phyloP scores from a whole-genome alignment of 2,888 invertebrate species.

The Pomacea canaliculata region DNA sequence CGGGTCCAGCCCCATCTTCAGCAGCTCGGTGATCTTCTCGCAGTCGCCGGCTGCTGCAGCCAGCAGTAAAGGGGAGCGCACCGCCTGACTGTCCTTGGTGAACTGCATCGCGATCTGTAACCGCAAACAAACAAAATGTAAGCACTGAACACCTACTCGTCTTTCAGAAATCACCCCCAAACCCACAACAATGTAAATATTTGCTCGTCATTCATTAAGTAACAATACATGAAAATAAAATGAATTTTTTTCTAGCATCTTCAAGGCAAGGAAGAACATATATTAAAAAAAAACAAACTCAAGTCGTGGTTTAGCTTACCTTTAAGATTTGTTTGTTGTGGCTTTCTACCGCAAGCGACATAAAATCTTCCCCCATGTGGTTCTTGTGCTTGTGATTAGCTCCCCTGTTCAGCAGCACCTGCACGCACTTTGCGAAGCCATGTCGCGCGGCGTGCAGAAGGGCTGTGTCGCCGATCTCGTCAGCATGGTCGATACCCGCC shows the following conservation, averaged over 20 bases:
- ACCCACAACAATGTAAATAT: no score
- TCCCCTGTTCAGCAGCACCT: conserved; percentile 42
- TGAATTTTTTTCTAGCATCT: no score
- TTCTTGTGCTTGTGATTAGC: conserved; percentile 45
- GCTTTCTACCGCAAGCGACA: conserved; percentile 61
- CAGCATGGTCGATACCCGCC: conserved; percentile 61
- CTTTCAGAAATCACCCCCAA: no score
- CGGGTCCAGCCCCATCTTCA: conserved; percentile 53
- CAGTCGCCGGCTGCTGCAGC: conserved; percentile 49
- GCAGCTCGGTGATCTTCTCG: conserved; percentile 55
- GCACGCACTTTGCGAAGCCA: conserved; percentile 50
- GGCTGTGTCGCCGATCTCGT: conserved; percentile 62
- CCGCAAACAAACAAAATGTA: no score
- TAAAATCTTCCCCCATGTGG: conserved; percentile 59
- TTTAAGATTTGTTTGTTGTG: conserved; percentile 49
- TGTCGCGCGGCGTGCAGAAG: conserved; percentile 60
- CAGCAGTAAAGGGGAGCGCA: conserved; percentile 50
- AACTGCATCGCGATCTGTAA: conserved; percentile 21
- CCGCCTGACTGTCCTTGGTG: conserved; percentile 8
- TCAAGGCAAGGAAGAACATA: no score
- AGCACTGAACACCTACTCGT: no score
- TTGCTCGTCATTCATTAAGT: no score
- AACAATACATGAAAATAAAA: no score
- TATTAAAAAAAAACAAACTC: no score
- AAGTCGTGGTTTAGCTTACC: not conserved